phyloP scores from a whole-genome alignment of 2,888 invertebrate genomes.

The Agrotis exclamationis region DNA sequence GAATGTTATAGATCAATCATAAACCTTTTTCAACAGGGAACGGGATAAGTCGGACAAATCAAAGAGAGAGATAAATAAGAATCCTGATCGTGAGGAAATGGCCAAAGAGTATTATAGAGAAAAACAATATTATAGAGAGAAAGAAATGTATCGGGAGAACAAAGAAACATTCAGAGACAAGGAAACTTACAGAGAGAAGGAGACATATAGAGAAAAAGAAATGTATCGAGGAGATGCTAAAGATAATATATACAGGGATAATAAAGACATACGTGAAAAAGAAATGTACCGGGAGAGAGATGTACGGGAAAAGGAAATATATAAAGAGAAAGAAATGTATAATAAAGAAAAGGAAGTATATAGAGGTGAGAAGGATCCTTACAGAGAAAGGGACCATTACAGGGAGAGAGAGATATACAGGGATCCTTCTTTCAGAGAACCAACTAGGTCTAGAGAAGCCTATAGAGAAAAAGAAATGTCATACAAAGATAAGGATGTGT shows the following conservation, averaged over 20 bases:
- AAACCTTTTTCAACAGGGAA: conserved; percentile 84
- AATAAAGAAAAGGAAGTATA: conserved; percentile 67
- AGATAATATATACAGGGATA: conserved; percentile 70
- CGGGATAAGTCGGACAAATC: conserved; percentile 87
- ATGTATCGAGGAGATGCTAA: conserved; percentile 75
- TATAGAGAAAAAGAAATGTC: conserved; percentile 79
- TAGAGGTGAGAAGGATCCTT: conserved; percentile 81
- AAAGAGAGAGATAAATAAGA: conserved; percentile 83
- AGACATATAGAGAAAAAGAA: conserved; percentile 77
- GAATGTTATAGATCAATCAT: conserved; percentile 77
- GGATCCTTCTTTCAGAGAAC: conserved; percentile 79
- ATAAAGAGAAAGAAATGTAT: conserved; percentile 66
- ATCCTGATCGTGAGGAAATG: conserved; percentile 84
- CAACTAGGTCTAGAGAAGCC: conserved; percentile 76
- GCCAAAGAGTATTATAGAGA: conserved; percentile 88
- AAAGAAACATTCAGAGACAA: conserved; percentile 82
- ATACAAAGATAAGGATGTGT: conserved; percentile 62
- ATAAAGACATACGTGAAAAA: conserved; percentile 81
- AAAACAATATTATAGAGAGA: conserved; percentile 85
- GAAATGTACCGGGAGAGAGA: conserved; percentile 83
- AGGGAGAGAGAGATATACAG: conserved; percentile 82
- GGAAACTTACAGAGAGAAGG: conserved; percentile 80
- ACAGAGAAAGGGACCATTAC: conserved; percentile 86
- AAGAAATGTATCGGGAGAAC: conserved; percentile 76
- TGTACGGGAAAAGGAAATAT: conserved; percentile 80